These are phyloP conservation scores for Pteropus rufus DNA, from an alignment of 2,797 vertebrate species.

Conservation along the genomic window DNA sequence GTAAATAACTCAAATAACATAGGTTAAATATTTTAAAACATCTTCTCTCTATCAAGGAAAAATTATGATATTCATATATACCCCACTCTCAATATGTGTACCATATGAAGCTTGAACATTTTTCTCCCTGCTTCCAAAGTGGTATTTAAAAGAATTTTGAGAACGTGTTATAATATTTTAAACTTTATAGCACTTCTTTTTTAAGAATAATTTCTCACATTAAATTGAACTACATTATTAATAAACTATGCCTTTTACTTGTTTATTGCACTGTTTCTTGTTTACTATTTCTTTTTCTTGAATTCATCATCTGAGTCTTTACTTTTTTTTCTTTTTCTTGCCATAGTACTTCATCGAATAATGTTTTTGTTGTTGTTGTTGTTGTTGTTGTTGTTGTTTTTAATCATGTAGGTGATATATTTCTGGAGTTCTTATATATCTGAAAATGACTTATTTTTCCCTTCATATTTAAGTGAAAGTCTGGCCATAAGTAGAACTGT, in stretches of 20 bases:
- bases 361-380: background rate
- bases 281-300: background rate
- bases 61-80: background rate
- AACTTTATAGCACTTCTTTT: background rate
- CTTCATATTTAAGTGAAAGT: background rate
- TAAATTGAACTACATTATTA: background rate
- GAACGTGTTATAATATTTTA: background rate
- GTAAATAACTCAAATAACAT: background rate
- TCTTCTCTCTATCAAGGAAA: background rate
- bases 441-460: background rate
- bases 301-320: background rate
- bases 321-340: background rate
- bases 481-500: background rate
- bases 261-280: background rate
- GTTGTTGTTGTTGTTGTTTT: no score
- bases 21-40: background rate
- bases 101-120: background rate
- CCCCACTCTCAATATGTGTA: rapidly evolving
- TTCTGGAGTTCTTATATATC: background rate
- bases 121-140: background rate
- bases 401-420: background rate
- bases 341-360: background rate
- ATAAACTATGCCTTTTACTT: background rate
- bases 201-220: background rate
- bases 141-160: background rate